These are phyloP conservation scores for Tipula unca DNA, from an alignment of 2,888 invertebrate genomes.

Conservation along the genomic window DNA sequence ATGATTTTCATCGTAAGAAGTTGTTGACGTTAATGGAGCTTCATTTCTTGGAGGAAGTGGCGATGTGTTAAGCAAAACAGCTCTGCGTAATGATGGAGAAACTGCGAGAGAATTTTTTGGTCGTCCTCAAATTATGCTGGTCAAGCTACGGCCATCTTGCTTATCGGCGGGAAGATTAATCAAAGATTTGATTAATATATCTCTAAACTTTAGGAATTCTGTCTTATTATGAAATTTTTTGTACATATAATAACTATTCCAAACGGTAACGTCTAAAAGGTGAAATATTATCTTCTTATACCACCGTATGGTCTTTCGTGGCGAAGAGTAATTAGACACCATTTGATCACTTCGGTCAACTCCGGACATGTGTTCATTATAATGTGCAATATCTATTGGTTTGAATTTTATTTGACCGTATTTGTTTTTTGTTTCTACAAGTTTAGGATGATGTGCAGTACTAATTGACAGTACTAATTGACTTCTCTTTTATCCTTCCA, in stretches of 20 bases:
- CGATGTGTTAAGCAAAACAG: too few species aligned
- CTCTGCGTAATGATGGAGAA: neutral
- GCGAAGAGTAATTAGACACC: neutral
- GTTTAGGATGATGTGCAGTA: too few species aligned
- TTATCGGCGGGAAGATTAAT: neutral
- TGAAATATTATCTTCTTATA: neutral
- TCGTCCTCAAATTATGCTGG: neutral
- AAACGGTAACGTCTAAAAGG: neutral
- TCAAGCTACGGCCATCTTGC: neutral
- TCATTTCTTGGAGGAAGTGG: too few species aligned
- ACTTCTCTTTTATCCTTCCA: too few species aligned
- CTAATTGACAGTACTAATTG: too few species aligned
- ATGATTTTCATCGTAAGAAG: neutral
- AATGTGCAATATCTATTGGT: neutral
- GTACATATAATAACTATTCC: neutral
- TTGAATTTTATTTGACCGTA: neutral
- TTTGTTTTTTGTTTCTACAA: too few species aligned
- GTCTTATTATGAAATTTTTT: neutral
- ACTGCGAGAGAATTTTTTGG: neutral
- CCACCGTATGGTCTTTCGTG: neutral
- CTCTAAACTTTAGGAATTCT: neutral
- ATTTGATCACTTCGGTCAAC: neutral
- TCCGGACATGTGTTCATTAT: neutral
- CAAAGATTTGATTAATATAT: neutral
- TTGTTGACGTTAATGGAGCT: too few species aligned